phyloP scores from a whole-genome alignment of 30 jellyfish, hydroid and myxozoan species.

The Euphysa ruthae region DNA sequence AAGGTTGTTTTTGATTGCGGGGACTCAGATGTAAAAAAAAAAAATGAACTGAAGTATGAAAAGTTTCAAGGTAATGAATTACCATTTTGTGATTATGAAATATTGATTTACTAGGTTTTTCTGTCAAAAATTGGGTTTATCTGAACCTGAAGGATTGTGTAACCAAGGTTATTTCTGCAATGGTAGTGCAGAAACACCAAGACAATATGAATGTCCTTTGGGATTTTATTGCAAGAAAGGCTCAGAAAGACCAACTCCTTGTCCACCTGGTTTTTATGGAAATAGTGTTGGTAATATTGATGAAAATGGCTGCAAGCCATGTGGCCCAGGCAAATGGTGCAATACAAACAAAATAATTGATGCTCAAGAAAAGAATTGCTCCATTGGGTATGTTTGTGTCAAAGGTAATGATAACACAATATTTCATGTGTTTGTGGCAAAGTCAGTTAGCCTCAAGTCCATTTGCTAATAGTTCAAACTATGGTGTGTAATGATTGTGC shows the following conservation, averaged over 20 bases:
- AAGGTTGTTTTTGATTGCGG: no score
- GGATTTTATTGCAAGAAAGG: slow-evolving; percentile 86
- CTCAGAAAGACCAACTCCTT: slow-evolving; percentile 67
- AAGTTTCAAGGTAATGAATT: no score
- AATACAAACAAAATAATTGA: slow-evolving; percentile 71
- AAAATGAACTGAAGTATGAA: no score
- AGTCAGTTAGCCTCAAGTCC: no score
- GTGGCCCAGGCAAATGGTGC: slow-evolving; percentile 97
- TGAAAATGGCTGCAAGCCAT: slow-evolving; percentile 65
- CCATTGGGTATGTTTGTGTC: slow-evolving; percentile 76
- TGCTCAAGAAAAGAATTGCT: slow-evolving; percentile 61
- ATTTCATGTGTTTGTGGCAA: no score
- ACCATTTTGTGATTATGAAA: no score
- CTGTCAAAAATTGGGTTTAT: slow-evolving; percentile 71
- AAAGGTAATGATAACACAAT: no score
- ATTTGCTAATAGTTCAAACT: no score
- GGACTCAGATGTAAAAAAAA: no score
- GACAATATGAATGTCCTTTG: slow-evolving; percentile 56
- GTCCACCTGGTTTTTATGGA: slow-evolving; percentile 83
- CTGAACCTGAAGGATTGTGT: slow-evolving; percentile 88
- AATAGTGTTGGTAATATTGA: slow-evolving; percentile 36
- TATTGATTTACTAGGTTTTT: slow-evolving; percentile 59
- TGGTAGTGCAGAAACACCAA: slow-evolving; percentile 72
- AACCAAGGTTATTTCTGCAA: slow-evolving; percentile 81
- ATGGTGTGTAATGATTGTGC: no score